phyloP scores from a whole-genome alignment of 2,888 invertebrate genomes.

The Tachina grossa region DNA sequence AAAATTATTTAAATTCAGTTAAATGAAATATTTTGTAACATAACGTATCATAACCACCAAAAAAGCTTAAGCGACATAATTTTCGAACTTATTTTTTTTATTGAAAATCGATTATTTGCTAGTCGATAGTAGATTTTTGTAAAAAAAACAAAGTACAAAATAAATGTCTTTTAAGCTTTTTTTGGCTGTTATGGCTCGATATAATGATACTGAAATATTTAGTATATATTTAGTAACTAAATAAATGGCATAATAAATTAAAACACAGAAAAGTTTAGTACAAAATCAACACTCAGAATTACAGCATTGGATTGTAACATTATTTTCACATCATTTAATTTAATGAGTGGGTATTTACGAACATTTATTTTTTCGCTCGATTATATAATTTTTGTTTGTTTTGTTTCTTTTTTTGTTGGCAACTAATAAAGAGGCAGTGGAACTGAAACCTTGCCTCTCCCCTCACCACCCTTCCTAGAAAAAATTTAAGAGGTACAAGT shows the following conservation, averaged over 20 bases:
- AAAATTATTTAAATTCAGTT: too few species aligned
- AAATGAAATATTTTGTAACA: too few species aligned
- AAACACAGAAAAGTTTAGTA: conserved; percentile 19
- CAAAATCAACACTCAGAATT: conserved; percentile 29
- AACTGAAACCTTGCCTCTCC: not conserved
- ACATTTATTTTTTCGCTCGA: conserved; percentile 37
- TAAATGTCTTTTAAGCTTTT: too few species aligned
- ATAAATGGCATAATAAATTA: conserved; percentile 31
- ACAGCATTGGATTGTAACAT: conserved; percentile 73
- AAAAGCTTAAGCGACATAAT: too few species aligned
- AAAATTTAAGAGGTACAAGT: conserved; percentile 1
- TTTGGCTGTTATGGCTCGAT: too few species aligned
- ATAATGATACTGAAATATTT: not conserved
- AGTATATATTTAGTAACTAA: not conserved
- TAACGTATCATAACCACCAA: too few species aligned
- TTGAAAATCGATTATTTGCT: too few species aligned
- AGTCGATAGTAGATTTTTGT: too few species aligned
- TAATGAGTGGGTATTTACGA: conserved; percentile 74
- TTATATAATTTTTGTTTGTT: not conserved
- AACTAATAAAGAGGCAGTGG: conserved; percentile 66
- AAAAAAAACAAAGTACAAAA: too few species aligned
- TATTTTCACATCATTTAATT: conserved; percentile 81
- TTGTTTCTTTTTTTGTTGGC: conserved; percentile 59
- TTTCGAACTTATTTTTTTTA: too few species aligned
- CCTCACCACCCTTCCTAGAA: not conserved